Evolutionary conservation across 2,888 invertebrate species (phyloP), one percentile per base, ranked within the genome.

Genomic region (Teleiodes luculella): DNA sequence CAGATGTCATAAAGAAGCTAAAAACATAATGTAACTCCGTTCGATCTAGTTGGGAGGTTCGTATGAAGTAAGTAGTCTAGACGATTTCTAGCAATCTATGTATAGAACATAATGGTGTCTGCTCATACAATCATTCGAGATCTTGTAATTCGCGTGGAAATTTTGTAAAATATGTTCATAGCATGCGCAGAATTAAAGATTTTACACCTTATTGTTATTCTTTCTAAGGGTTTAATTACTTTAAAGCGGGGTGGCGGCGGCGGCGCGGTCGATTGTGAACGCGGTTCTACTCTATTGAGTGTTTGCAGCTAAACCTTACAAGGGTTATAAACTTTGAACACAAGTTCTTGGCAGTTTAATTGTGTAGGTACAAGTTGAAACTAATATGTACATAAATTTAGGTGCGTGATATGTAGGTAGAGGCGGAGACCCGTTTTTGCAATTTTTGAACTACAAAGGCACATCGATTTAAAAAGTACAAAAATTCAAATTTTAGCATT

Each of bases 161-260:
- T 68, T 68, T 66, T 65, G 69, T 73, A 70, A 65, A 67, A 24
- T 4, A 24, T 24, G 24, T 61, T 70, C 69, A 72, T 66, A 70
- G 68, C 77, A 75, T 78, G 80, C 78, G 80, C 80, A 72, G 75
- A 80, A 78, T 78, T 80, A 79, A 80, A 78, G 78, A 81, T 81
- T 80, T 80, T 78, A 78, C 74, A 74, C 74, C 66, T 70, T 58
- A 52, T 68, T 74, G 66, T 66, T 70, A 65, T 70, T 66, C 62
- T 46, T 24, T 43, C 59, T 56, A 70, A 65, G 59, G 60, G 63
- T 68, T 72, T 69, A 72, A 76, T 74, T 70, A 68, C 59, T 56
- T 65, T 55, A 24, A n/a, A n/a, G n/a, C n/a, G n/a, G n/a, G n/a
- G n/a, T n/a, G n/a, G 24, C 3, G 3, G 24, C 56, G 62, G 67